Evolutionary conservation across 2,113 vertebrate genomes (phyloP).

Genomic region (Microcebus ravelobensis): DNA sequence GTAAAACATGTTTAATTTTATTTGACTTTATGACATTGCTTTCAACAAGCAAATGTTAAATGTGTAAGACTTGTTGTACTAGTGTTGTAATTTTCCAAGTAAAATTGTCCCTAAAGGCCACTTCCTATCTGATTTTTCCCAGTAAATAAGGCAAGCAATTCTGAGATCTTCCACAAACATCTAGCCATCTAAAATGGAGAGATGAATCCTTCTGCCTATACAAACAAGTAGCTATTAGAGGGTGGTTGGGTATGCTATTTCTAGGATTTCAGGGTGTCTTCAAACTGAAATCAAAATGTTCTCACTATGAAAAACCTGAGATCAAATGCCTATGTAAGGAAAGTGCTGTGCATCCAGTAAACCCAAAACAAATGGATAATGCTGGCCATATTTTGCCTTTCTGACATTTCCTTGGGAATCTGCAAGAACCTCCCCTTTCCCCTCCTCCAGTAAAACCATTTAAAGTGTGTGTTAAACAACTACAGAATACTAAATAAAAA

Average conservation of each 20-base stretch:
- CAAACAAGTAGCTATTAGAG: conserved; percentile 83
- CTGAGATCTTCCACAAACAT: conserved; percentile 82
- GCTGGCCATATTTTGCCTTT: conserved; percentile 82
- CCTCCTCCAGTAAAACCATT: conserved; percentile 74
- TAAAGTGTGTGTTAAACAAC: conserved; percentile 84
- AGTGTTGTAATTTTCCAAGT: conserved; percentile 89
- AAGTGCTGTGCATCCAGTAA: conserved; percentile 76
- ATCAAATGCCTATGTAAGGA: conserved; percentile 78
- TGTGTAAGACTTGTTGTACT: conserved; percentile 89
- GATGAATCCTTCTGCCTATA: conserved; percentile 81
- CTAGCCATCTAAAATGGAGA: conserved; percentile 82
- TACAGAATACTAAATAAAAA: conserved; percentile 83
- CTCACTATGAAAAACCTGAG: conserved; percentile 67
- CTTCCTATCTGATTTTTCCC: conserved; percentile 83
- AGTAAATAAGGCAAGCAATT: conserved; percentile 83
- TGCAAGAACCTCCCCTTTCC: conserved; percentile 80
- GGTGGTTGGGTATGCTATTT: conserved; percentile 83
- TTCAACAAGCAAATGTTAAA: conserved; percentile 88
- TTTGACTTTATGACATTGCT: conserved; percentile 88
- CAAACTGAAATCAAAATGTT: conserved; percentile 80
- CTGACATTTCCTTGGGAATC: conserved; percentile 83
- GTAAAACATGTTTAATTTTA: conserved; percentile 53
- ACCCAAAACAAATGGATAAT: conserved; percentile 84
- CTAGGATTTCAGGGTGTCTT: conserved; percentile 77
- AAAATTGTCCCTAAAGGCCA: conserved; percentile 87